A percentile compares a stretch with the other conserved stretches of the same genome.
These are phyloP conservation scores for Ypsolopha sequella DNA, from an alignment of 2,888 invertebrate species.

Conservation along the genomic window DNA sequence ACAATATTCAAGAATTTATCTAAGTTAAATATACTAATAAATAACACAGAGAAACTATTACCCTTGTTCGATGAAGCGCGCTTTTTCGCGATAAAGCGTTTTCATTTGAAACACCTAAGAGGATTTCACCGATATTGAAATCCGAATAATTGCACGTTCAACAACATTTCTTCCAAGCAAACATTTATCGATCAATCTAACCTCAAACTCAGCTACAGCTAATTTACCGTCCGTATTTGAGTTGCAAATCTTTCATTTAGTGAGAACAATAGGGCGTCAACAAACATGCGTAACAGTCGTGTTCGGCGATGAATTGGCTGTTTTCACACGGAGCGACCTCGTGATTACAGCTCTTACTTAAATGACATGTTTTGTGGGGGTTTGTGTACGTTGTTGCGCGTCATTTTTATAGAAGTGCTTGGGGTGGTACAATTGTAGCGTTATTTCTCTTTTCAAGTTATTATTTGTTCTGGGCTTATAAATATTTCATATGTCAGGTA, in stretches of 20 bases:
- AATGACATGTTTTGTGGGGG: constrained; percentile 2
- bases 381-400: constrained; percentile 15
- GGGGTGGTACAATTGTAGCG: background rate
- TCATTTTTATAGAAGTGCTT: background rate
- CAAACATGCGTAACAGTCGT: constrained; percentile 9
- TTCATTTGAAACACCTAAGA: too few relatives aligned
- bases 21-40: too few relatives aligned
- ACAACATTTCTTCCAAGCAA: too few relatives aligned
- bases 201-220: background rate
- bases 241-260: constrained; percentile 2
- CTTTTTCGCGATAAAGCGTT: too few relatives aligned
- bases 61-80: too few relatives aligned
- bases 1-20: too few relatives aligned
- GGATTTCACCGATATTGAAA: too few relatives aligned
- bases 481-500: too few relatives aligned
- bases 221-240: background rate
- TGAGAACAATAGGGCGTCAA: background rate
- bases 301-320: constrained; percentile 39
- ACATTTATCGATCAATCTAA: background rate
- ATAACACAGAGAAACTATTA: too few relatives aligned
- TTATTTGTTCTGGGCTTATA: too few relatives aligned
- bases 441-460: too few relatives aligned
- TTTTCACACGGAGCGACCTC: constrained; percentile 45
- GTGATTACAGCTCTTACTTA: constrained; percentile 29
- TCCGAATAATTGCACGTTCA: too few relatives aligned